Evolutionary conservation across 2,888 invertebrate genomes (phyloP).

Genomic region (Caenorhabditis virilis): DNA sequence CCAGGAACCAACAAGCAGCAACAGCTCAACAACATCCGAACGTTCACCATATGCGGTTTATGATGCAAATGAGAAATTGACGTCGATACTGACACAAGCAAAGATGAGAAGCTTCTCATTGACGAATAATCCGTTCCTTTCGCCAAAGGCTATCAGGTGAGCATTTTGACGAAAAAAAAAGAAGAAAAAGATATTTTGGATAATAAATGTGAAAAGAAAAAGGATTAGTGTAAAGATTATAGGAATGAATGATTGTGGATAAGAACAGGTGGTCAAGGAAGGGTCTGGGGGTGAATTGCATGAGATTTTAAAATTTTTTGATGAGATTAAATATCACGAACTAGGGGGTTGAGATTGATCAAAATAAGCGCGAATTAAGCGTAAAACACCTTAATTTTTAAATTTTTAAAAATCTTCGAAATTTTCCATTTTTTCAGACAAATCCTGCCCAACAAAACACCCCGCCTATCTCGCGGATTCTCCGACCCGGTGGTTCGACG

Average conservation of each 20-base stretch:
- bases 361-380: too few species aligned
- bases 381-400: background rate
- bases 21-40: constrained; percentile 25
- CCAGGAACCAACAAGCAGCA: constrained; percentile 35
- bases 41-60: constrained; percentile 38
- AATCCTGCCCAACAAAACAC: constrained; percentile 32
- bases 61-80: constrained; percentile 13
- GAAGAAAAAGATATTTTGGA: background rate
- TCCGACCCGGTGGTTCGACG: constrained; percentile 45
- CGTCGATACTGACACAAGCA: too few species aligned
- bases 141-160: constrained; percentile 31
- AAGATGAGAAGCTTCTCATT: constrained; percentile 30
- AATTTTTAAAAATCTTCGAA: background rate
- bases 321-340: too few species aligned
- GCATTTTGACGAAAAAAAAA: constrained; percentile 3
- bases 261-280: too few species aligned
- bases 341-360: too few species aligned
- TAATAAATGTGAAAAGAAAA: background rate
- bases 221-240: too few species aligned
- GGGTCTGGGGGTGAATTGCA: too few species aligned
- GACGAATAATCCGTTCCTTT: constrained; percentile 29
- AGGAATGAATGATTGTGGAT: too few species aligned
- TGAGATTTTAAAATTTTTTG: too few species aligned
- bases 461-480: constrained; percentile 43
- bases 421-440: constrained; percentile 18